Evolutionary conservation across 2,888 invertebrate species (phyloP), one percentile per base, ranked within the genome.

Genomic region (Trichogramma evanescens): DNA sequence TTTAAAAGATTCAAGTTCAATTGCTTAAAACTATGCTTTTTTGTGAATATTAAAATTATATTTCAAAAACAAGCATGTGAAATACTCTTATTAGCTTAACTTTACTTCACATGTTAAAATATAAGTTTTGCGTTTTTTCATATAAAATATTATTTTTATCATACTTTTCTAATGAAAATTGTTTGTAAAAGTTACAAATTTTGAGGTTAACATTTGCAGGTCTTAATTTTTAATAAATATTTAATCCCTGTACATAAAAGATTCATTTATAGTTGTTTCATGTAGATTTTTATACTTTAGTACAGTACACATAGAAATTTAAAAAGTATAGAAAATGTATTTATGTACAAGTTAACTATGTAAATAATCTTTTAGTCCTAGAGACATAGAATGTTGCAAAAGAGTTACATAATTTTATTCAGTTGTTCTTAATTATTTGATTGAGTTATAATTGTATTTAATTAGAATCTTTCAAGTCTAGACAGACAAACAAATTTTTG

Each of bases 391-490:
- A 45, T 50, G 41, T 42, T 26, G n/a, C 45, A 45, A 45, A 45
- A 9, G n/a, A 63, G 54, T 69, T 68, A 67, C 54, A 55, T 64
- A 69, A 69, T 63, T 51, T 63, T 62, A 56, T 56, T 59, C 56
- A 41, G 59, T 62, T 64, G 53, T 61, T 59, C 63, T 67, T 68
- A 68, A 68, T 68, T 65, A 68, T 63, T 69, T 66, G 61, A 67
- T 65, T 58, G 58, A 64, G 61, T 64, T 67, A 63, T 68, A 68
- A 66, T 67, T 67, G 63, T 51, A 61, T 63, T 66, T 65, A 60
- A 55, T 58, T 9, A 51, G 53, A 56, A 55, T 54, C 55, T 50
- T 38, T 39, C 46, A 26, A 50, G 55, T 58, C 41, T 56, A 44
- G 45, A 49, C 10, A 56, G 13, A 38, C 26, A 50, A 7, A 62